Conservation (phyloP, 2,113 vertebrate species). For the Channa argus region DNA sequence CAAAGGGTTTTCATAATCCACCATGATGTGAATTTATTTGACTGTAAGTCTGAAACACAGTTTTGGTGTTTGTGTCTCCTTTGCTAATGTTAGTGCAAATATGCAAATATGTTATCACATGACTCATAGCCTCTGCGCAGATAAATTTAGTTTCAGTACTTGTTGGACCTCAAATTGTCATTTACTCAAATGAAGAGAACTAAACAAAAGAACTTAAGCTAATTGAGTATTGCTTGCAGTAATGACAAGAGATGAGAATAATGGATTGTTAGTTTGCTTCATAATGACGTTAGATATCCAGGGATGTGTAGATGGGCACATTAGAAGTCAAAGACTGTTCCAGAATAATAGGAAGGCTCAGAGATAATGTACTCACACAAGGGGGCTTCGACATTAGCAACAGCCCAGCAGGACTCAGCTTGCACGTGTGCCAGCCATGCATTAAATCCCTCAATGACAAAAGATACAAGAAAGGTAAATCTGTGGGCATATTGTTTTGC, state of each 20-base stretch:
- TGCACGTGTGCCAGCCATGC: conserved; percentile 77
- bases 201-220: conserved; percentile 69
- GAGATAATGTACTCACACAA: conserved; percentile 82
- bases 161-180: conserved; percentile 39
- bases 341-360: conserved; percentile 79
- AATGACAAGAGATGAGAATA: conserved; percentile 72
- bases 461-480: conserved; percentile 77
- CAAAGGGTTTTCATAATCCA: neutral
- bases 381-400: conserved; percentile 81
- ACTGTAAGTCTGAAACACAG: neutral
- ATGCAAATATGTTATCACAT: neutral
- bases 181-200: conserved; percentile 58
- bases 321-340: conserved; percentile 82
- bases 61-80: neutral
- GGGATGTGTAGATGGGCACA: conserved; percentile 78
- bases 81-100: neutral
- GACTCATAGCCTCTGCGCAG: conserved; percentile 6
- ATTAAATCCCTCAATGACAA: conserved; percentile 82
- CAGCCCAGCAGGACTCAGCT: conserved; percentile 77
- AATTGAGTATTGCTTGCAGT: conserved; percentile 63
- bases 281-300: conserved; percentile 72
- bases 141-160: conserved; percentile 14
- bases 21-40: neutral
- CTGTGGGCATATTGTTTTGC: conserved; percentile 62
- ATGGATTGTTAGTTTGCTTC: conserved; percentile 76